A percentile compares a stretch with the other conserved stretches of the same genome.
Evolutionary conservation across 2,797 vertebrate species (phyloP).

Genomic region (Thaleichthys pacificus): DNA sequence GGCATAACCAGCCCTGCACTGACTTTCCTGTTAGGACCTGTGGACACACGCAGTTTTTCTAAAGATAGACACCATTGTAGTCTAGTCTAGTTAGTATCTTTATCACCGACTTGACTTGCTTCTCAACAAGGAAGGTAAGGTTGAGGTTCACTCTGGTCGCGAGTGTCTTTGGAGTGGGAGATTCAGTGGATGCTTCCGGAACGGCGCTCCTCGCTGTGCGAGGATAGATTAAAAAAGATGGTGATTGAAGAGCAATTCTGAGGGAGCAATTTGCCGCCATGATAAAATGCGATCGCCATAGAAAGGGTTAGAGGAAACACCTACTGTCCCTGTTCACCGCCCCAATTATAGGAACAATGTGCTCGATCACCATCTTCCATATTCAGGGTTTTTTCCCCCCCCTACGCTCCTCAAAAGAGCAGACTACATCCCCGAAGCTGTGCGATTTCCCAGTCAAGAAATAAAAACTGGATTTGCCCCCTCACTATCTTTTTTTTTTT

Average conservation of each 20-base stretch:
- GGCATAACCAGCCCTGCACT: background rate
- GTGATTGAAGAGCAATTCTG: conserved; percentile 15
- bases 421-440: background rate
- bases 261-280: conserved; percentile 15
- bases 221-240: conserved; percentile 1
- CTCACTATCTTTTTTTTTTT: background rate
- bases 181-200: background rate
- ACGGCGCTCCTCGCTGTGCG: background rate
- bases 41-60: background rate
- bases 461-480: background rate
- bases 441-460: background rate
- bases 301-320: conserved; percentile 1
- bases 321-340: background rate
- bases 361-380: background rate
- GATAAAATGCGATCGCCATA: conserved; percentile 17
- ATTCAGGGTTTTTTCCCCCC: background rate
- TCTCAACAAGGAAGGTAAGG: too few relatives aligned
- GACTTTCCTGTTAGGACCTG: background rate
- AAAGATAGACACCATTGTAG: too few relatives aligned
- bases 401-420: background rate
- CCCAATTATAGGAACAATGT: conserved; percentile 12
- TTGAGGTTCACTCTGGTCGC: background rate
- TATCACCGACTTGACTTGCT: too few relatives aligned
- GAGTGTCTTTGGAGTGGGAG: background rate
- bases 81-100: too few relatives aligned